Evolutionary conservation across 2,797 vertebrate species (phyloP).

Genomic region (Xenopus petersii): DNA sequence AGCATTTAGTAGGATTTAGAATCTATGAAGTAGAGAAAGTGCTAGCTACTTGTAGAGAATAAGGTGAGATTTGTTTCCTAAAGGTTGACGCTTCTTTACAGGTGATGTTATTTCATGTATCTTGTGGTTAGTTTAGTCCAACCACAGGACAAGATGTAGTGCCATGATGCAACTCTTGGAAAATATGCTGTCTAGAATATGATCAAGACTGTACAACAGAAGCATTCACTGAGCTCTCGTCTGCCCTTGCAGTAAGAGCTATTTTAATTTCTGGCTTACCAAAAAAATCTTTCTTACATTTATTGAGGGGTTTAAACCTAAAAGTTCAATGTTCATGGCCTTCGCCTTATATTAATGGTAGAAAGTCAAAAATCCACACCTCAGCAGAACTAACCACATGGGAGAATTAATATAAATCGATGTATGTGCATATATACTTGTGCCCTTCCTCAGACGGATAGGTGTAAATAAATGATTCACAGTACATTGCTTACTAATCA

Average conservation of each 20-base stretch:
- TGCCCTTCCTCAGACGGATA: slow-evolving; percentile 5
- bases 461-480: slow-evolving; percentile 17
- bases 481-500: slow-evolving; percentile 19
- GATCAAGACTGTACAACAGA: slow-evolving; percentile 25
- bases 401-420: slow-evolving; percentile 12
- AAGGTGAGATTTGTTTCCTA: slow-evolving; percentile 14
- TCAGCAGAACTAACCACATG: slow-evolving; percentile 33
- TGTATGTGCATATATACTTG: no score
- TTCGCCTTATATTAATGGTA: slow-evolving; percentile 19
- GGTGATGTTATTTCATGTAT: slow-evolving; percentile 37
- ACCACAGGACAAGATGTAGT: slow-evolving; percentile 31
- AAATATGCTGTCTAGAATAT: slow-evolving; percentile 34
- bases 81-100: slow-evolving; percentile 18
- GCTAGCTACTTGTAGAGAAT: neutral
- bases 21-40: neutral
- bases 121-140: slow-evolving; percentile 35
- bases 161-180: slow-evolving; percentile 34
- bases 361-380: slow-evolving; percentile 11
- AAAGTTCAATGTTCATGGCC: slow-evolving; percentile 19
- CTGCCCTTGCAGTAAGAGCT: slow-evolving; percentile 23
- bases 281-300: slow-evolving; percentile 26
- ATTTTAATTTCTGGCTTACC: slow-evolving; percentile 44
- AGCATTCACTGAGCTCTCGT: slow-evolving; percentile 32
- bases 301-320: slow-evolving; percentile 24
- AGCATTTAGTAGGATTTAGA: no score